A percentile compares a stretch with the other conserved stretches of the same genome.
These are phyloP conservation scores for Boulengeromyrus knoepffleri DNA, from an alignment of 2,113 vertebrate species.

Conservation along the genomic window DNA sequence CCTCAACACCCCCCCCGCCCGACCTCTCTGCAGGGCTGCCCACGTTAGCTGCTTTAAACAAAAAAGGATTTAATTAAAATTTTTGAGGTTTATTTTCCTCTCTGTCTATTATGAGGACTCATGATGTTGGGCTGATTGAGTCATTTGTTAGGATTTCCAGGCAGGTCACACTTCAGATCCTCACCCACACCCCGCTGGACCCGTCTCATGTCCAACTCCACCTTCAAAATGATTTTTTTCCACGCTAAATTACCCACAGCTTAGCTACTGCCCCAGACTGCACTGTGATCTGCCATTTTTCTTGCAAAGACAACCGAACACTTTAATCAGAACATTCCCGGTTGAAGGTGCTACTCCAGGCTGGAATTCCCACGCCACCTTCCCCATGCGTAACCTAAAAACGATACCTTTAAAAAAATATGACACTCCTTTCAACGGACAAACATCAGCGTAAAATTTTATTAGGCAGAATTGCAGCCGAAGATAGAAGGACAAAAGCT, in stretches of 20 bases:
- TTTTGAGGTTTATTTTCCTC: not conserved
- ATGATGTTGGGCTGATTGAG: not conserved
- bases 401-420: not conserved
- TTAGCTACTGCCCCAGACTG: not conserved
- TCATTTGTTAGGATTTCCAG: not conserved
- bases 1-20: slow-evolving; percentile 35
- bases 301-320: not conserved
- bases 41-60: slow-evolving; percentile 18
- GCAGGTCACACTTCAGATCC: not conserved
- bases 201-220: not conserved
- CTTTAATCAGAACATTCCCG: not conserved
- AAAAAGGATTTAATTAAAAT: not conserved
- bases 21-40: slow-evolving; percentile 30
- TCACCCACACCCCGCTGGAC: not conserved
- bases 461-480: not conserved
- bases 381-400: not conserved
- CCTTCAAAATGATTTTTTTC: not conserved
- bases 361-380: not conserved
- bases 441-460: not conserved
- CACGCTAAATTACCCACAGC: not conserved
- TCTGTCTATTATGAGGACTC: not conserved
- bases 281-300: not conserved
- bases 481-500: not conserved
- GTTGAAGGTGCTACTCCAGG: not conserved
- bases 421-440: not conserved